Percentiles rank a stretch among this genome's conserved stretches.
phyloP scores from a whole-genome alignment of 2,797 vertebrate species.

The Tragopan temminckii region DNA sequence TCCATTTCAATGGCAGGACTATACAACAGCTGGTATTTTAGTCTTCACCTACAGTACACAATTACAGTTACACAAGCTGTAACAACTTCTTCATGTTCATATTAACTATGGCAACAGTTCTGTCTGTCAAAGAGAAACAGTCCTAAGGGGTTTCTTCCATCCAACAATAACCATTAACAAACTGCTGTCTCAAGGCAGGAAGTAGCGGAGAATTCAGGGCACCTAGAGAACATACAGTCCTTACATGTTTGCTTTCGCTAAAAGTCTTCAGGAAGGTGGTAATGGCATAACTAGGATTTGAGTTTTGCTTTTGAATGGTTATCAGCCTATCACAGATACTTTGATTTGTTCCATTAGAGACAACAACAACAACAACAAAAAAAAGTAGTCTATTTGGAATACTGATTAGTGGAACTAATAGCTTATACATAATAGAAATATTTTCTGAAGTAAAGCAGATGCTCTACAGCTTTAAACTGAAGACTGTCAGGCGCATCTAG shows the following conservation, averaged over 20 bases:
- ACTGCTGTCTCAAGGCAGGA: neutral
- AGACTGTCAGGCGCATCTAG: neutral
- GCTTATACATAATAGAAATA: neutral
- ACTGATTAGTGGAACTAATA: neutral
- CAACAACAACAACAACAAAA: neutral
- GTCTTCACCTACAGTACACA: neutral
- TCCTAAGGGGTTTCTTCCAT: neutral
- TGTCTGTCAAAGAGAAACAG: neutral
- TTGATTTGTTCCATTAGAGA: neutral
- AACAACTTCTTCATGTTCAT: neutral
- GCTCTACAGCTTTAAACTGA: neutral
- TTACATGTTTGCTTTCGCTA: neutral
- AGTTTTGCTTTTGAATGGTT: neutral
- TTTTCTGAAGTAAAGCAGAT: neutral
- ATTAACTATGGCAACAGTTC: neutral
- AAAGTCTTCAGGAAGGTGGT: neutral
- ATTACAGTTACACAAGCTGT: rapidly evolving
- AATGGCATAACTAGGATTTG: neutral
- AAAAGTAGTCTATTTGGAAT: neutral
- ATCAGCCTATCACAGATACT: neutral
- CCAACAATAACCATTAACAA: neutral
- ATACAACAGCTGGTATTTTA: neutral
- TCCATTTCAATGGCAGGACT: neutral
- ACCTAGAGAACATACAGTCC: neutral
- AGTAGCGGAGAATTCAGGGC: neutral